Evolutionary conservation across 2,797 vertebrate genomes (phyloP), one percentile per base, ranked within the genome.

Genomic region (Lycodopsis pacificus): DNA sequence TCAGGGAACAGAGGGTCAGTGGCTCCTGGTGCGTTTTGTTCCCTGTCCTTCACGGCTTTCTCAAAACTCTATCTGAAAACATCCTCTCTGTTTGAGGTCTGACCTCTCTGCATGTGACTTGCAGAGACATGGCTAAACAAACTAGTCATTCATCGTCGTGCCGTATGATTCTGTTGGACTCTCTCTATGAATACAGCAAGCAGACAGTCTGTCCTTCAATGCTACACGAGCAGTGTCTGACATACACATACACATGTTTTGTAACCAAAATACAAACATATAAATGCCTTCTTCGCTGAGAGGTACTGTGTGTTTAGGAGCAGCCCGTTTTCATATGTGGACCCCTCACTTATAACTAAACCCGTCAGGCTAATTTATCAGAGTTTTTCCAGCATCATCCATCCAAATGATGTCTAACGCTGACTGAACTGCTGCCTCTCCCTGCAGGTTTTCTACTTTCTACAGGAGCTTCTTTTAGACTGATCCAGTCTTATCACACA

Each of bases 401-500:
- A 51, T 48, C 27, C 27, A 56, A 32, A 25, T 20, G 36, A 46
- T 63, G 40, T 40, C 27, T 44, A 2, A 78, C 2, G 3, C 32
- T 4, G 46, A n/a, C 3, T 42, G 9, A 27, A 14, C 38, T 61
- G 48, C 27, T 73, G 7, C 48, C 13, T 27, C 14, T 9, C 4
- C n/a, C 7, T 19, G 20, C 59, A 27, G 36, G 22, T 49, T 42
- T 38, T 3, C 30, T 14, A 9, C 34, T 17, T 46, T 73, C 36
- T 14, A 4, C 10, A 25, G 6, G 36, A 30, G 4, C 53, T 42
- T 54, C 6, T 30, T 51, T 63, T 49, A n/a, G 61, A 40, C 19
- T 34, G 13, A 12, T 49, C 17, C 14, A 22, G 36, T 71, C 22
- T 73, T 65, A 62, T 78, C 77, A 70, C 53, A 42, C 65, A 64